Evolutionary conservation across 2,888 invertebrate species (phyloP).

Genomic region (Stenchaetothrips biformis): DNA sequence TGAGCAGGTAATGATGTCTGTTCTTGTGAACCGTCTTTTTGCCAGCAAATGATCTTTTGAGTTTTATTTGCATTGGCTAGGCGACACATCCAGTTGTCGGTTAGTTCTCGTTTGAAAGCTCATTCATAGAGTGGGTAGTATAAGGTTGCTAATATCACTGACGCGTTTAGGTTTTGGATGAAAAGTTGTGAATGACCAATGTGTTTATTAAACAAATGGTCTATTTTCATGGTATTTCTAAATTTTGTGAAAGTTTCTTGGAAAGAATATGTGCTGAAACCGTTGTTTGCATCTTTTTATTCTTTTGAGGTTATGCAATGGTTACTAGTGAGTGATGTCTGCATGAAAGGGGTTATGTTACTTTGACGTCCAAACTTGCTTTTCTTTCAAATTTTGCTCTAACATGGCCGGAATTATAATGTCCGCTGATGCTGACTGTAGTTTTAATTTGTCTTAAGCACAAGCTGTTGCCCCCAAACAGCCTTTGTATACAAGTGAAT

Average conservation of each 20-base stretch:
- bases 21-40: neutral
- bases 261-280: no score
- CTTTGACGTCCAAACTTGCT: neutral
- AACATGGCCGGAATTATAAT: neutral
- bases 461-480: neutral
- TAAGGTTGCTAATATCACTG: neutral
- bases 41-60: no score
- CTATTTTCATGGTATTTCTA: neutral
- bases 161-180: neutral
- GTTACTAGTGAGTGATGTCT: neutral
- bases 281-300: neutral
- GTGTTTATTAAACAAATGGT: neutral
- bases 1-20: conserved; percentile 8
- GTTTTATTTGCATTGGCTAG: neutral
- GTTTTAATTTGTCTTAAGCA: neutral
- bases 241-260: neutral
- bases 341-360: neutral
- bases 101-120: neutral
- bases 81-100: neutral
- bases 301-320: neutral
- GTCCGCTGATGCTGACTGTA: neutral
- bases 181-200: neutral
- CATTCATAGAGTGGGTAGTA: neutral
- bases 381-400: neutral
- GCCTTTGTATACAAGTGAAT: neutral